A percentile compares a stretch with the other conserved stretches of the same genome.
Evolutionary conservation across 2,113 vertebrate species (phyloP).

Genomic region (Alethe castanea): DNA sequence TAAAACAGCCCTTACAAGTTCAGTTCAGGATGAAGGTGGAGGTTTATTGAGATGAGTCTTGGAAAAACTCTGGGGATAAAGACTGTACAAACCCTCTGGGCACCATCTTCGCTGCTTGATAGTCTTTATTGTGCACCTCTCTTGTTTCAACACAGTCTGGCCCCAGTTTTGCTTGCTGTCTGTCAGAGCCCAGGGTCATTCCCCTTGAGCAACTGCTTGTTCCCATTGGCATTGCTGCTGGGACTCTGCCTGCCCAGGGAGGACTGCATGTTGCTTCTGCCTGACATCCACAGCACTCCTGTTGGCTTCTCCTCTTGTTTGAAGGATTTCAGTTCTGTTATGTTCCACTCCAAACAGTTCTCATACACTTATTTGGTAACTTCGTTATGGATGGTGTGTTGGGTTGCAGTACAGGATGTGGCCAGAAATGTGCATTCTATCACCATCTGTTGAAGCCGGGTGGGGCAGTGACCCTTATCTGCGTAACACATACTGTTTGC

Average conservation of each 20-base stretch:
- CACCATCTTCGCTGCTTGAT: not conserved
- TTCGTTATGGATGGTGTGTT: not conserved
- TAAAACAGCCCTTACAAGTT: not conserved
- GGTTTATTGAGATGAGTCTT: not conserved
- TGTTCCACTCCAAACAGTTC: not conserved
- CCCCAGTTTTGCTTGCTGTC: rapidly evolving
- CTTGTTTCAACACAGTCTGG: rapidly evolving
- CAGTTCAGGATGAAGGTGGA: not conserved
- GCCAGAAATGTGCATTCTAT: too few species aligned
- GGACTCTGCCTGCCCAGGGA: not conserved
- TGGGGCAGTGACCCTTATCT: too few species aligned
- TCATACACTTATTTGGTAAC: rapidly evolving
- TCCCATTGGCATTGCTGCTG: rapidly evolving
- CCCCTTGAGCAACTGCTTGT: not conserved
- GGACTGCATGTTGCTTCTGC: not conserved
- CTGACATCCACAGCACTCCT: rapidly evolving
- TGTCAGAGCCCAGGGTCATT: not conserved
- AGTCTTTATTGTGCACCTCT: not conserved
- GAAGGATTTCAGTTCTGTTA: not conserved
- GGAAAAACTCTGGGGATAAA: not conserved
- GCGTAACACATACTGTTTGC: too few species aligned
- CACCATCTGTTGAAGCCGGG: too few species aligned
- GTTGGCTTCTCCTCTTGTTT: not conserved
- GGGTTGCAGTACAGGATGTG: too few species aligned
- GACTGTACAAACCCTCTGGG: not conserved